Percentiles rank a stretch among this genome's conserved stretches.
Conservation (phyloP, 30 jellyfish, hydroid and myxozoan genomes). For the Mastigias papua region DNA sequence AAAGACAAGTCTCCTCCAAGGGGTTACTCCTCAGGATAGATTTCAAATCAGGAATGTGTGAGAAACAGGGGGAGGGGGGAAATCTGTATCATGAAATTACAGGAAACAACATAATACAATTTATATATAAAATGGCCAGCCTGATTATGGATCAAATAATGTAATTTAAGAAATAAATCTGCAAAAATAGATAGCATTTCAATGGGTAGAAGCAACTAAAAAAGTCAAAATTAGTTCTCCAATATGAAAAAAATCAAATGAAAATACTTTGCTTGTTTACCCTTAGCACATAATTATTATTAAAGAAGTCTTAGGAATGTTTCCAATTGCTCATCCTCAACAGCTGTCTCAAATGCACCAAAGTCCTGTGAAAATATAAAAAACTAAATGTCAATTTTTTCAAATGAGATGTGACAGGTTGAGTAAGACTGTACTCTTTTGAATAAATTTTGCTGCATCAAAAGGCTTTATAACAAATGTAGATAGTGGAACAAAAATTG, state of each 20-base stretch:
- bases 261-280: not conserved
- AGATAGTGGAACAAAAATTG: no score
- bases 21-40: no score
- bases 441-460: no score
- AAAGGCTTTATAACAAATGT: no score
- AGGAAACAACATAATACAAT: no score
- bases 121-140: not conserved
- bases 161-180: not conserved
- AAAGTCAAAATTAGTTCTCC: not conserved
- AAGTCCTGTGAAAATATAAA: constrained; percentile 38
- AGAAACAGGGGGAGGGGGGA: no score
- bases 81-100: no score
- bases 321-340: constrained; percentile 61
- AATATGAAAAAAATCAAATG: not conserved
- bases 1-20: no score
- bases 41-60: no score
- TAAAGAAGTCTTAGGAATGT: constrained; percentile 37
- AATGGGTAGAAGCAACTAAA: not conserved
- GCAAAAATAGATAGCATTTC: not conserved
- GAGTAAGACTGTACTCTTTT: no score
- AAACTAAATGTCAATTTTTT: not conserved
- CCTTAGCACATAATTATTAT: not conserved
- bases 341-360: constrained; percentile 67
- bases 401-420: no score
- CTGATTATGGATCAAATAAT: not conserved